Base-by-base conservation (phyloP, 23 tunicate species). In the Oikopleura dioica region DNA sequence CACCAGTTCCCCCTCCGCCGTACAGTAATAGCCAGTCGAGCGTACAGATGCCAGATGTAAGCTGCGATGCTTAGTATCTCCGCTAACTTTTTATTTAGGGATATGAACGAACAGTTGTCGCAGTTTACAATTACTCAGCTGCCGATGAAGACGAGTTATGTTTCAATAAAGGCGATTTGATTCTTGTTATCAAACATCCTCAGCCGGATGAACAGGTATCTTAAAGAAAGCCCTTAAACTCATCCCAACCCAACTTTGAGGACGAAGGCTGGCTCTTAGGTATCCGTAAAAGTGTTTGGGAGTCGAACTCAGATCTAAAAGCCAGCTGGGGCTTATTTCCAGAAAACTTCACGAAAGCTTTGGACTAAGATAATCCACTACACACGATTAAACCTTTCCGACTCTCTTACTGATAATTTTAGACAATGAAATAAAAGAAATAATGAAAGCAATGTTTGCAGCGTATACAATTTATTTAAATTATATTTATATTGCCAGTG, bases 251-350 rank as follows among this genome's bases (percentile, higher is more conserved):
- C 4, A 2, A 21, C 30, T 50, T 77, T 16, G 69, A 92, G 98
- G 98, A 92, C 37, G 94, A 92, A 38, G 98, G 98, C 1, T 92
- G 98, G 98, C 98, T 85, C 75, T 80, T 92, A 83, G 98, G 98
- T 29, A 76, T 92, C 31, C 76, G 87, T 5, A 76, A 83, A 68
- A 76, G 82, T 37, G 77, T 85, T 12, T 92, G 98, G 98, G 87
- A 82, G 35, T 78, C 77, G 23, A 78, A 78, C 12, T 32, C 37
- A 5, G 81, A 69, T 0, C 37, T 72, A 1, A 78, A 75, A 31
- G 76, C 87, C 30, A 50, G 76, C 32, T 82, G 79, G 94, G 98
- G 87, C 1, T 82, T 92, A 23, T 92, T 92, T 68, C 98, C 98
- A 0, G 94, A 85, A 78, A 92, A 92, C 69, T 92, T 92, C 77